Evolutionary conservation across 2,797 vertebrate genomes (phyloP), one percentile per base, ranked within the genome.

Genomic region (Hypotaenidia okinawae): DNA sequence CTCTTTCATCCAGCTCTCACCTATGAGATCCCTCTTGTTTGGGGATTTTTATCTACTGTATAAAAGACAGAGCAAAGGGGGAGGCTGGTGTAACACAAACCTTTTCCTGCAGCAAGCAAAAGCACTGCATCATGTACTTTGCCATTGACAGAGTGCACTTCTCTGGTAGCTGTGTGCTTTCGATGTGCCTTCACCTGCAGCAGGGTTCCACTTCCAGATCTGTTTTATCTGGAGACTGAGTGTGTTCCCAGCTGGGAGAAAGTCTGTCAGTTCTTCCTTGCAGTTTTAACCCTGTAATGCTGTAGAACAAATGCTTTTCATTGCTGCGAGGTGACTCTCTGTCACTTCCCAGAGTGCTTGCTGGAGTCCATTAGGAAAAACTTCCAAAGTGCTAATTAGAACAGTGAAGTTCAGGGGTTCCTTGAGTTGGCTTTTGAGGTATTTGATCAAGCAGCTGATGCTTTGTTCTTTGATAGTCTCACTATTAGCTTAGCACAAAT

Each of bases 71-170:
- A 80, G 23, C 11, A n/a, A 43, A 61, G 64, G 5, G 19, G 61
- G 33, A 62, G 25, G 37, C 27, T 84, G 22, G 28, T 59, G 25
- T 88, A 75, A 77, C 25, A 55, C 25, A 85, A 69, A 23, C 27
- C 17, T 54, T 59, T 54, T 86, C 51, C 51, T 94, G 45, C 83
- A 86, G 51, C 30, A 76, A 78, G 73, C 49, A 28, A 58, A 87
- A 68, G 51, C 33, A 12, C n/a, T 0, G 0, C 0, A 0, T 86
- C 0, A 0, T 5, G 5, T 35, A 13, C 81, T 73, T 41, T 73
- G 70, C 32, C 2, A 4, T 32, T 92, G 81, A 72, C 22, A 32
- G 69, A 11, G 23, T 4, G 12, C 1, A 1, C 45, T 11, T 72
- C 28, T 83, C 30, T 85, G 39, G 70, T 55, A 63, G 67, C 63